Conservation (phyloP, 2,113 vertebrate genomes). For the Syrmaticus mikado region DNA sequence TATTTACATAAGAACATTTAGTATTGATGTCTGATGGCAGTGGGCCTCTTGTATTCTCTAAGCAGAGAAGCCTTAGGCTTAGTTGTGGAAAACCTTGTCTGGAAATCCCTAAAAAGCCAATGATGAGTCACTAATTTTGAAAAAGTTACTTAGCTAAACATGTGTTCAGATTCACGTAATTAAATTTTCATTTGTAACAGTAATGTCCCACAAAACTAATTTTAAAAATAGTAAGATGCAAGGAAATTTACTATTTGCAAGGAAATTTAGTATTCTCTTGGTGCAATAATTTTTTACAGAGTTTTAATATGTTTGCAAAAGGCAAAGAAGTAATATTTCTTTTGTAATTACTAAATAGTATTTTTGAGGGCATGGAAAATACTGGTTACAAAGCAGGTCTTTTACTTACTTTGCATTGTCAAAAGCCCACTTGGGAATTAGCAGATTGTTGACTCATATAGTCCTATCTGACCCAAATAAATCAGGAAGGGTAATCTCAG, state of each 20-base stretch:
- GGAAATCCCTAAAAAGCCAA: conserved; percentile 59
- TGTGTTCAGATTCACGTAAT: conserved; percentile 32
- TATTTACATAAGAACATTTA: conserved; percentile 8
- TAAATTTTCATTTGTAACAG: conserved; percentile 19
- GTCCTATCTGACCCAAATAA: background rate
- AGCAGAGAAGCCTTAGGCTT: conserved; percentile 38
- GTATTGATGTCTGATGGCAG: background rate
- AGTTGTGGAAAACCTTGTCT: conserved; percentile 56
- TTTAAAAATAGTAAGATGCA: background rate
- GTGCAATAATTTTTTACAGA: background rate
- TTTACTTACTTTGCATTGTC: background rate
- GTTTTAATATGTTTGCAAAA: background rate
- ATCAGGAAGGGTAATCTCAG: background rate
- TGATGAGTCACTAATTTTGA: conserved; percentile 64
- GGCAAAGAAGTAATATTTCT: background rate
- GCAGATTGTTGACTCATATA: background rate
- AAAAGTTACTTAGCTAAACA: conserved; percentile 41
- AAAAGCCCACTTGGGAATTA: background rate
- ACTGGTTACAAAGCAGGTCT: background rate
- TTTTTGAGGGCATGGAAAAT: background rate
- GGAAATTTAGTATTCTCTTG: conserved; percentile 32
- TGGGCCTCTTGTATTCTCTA: background rate
- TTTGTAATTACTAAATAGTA: background rate
- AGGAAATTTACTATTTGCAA: background rate
- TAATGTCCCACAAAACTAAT: background rate